A percentile compares a stretch with the other conserved stretches of the same genome.
Conservation (phyloP, 1,140 invertebrate genomes). For the Holcopasites calliopsidis region DNA sequence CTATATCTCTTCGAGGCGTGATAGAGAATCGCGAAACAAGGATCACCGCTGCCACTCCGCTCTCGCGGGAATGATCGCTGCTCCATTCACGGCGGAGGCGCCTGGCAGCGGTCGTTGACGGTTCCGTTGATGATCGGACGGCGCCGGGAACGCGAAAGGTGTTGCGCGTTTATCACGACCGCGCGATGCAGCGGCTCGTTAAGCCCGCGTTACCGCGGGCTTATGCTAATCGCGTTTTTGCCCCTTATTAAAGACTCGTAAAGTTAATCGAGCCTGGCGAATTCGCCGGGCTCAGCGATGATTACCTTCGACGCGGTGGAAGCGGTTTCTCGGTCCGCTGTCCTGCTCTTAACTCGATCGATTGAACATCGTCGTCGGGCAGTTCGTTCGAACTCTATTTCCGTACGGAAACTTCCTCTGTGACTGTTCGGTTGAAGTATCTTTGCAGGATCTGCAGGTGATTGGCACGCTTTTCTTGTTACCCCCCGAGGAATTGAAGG, state of each 20-base stretch:
- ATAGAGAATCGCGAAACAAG: not conserved
- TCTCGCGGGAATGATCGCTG: conserved; percentile 12
- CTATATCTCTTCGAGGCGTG: not conserved
- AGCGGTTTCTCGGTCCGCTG: not conserved
- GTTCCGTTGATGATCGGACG: conserved; percentile 12
- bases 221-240: conserved; percentile 61
- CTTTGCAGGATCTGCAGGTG: too few relatives aligned
- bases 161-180: conserved; percentile 37
- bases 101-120: conserved; percentile 12
- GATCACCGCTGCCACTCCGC: not conserved
- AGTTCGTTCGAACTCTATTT: too few relatives aligned
- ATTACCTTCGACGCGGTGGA: not conserved
- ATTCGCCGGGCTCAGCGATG: not conserved
- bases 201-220: conserved; percentile 45
- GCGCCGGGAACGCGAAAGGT: conserved; percentile 16
- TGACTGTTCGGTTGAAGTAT: not conserved
- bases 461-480: too few relatives aligned
- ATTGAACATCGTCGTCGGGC: too few relatives aligned
- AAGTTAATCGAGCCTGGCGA: conserved; percentile 58
- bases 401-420: too few relatives aligned
- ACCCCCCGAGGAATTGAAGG: too few relatives aligned
- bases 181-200: conserved; percentile 48
- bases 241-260: conserved; percentile 60
- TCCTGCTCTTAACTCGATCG: not conserved
- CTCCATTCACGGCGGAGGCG: conserved; percentile 20